These are phyloP conservation scores for Prionailurus viverrinus DNA, from an alignment of 2,113 vertebrate species.

Conservation along the genomic window DNA sequence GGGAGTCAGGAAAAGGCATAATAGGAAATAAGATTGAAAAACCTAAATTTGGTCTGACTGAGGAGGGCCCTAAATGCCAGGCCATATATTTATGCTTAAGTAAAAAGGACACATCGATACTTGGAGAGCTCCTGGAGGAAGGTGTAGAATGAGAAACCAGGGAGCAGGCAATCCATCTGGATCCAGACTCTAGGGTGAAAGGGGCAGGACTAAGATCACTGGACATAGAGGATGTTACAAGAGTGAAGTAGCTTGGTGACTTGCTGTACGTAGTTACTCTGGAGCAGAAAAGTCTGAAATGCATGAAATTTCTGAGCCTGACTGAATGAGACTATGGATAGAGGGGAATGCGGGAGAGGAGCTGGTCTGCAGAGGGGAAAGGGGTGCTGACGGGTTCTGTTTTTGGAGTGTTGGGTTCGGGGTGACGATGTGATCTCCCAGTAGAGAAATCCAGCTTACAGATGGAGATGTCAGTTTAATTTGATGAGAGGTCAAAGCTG, in stretches of 20 bases:
- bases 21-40: neutral
- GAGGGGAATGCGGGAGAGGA: neutral
- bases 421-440: neutral
- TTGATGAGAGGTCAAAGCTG: neutral
- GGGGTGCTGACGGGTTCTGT: neutral
- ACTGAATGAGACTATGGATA: neutral
- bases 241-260: neutral
- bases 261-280: rapidly evolving
- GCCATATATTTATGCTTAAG: neutral
- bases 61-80: neutral
- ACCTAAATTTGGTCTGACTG: neutral
- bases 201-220: neutral
- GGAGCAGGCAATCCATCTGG: neutral
- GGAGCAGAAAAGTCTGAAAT: neutral
- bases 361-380: neutral
- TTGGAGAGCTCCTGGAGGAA: neutral
- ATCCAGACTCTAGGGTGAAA: neutral
- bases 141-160: neutral
- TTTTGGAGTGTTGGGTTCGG: neutral
- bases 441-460: neutral
- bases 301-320: neutral
- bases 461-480: neutral
- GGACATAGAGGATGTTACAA: neutral
- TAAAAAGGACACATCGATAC: neutral
- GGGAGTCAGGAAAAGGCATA: neutral